These are phyloP conservation scores for Pinna nobilis DNA, from an alignment of 1,140 invertebrate species.

Conservation along the genomic window DNA sequence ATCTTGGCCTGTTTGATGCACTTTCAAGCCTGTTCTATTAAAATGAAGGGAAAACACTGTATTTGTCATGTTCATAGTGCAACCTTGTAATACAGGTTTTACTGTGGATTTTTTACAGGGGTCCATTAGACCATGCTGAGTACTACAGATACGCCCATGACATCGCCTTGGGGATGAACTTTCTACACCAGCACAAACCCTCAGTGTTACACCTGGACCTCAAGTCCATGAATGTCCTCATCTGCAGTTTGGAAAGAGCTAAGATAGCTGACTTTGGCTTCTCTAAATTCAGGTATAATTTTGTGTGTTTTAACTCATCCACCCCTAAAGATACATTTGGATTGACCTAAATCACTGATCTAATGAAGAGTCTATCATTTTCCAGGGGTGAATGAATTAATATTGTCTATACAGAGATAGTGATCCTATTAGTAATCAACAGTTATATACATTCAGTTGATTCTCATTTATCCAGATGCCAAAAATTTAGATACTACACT, in stretches of 20 bases:
- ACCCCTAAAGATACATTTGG: no score
- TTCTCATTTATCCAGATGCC: no score
- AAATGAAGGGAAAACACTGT: no score
- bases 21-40: no score
- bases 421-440: no score
- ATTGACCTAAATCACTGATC: no score
- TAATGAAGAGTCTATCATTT: no score
- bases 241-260: slow-evolving; percentile 55
- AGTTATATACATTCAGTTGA: no score
- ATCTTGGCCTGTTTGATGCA: no score
- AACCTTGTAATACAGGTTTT: background rate
- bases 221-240: slow-evolving; percentile 67
- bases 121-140: slow-evolving; percentile 58
- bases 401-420: no score
- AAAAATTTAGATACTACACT: no score
- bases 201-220: slow-evolving; percentile 69
- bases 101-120: slow-evolving; percentile 38
- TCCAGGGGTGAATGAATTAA: no score
- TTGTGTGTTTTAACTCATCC: background rate
- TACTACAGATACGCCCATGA: slow-evolving; percentile 66
- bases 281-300: slow-evolving; percentile 67
- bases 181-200: slow-evolving; percentile 67
- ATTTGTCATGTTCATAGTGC: background rate
- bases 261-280: slow-evolving; percentile 73
- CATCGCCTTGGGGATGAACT: slow-evolving; percentile 67